Percentiles rank a stretch among this genome's conserved stretches.
phyloP scores from a whole-genome alignment of 2,113 vertebrate species.

The Ia io region DNA sequence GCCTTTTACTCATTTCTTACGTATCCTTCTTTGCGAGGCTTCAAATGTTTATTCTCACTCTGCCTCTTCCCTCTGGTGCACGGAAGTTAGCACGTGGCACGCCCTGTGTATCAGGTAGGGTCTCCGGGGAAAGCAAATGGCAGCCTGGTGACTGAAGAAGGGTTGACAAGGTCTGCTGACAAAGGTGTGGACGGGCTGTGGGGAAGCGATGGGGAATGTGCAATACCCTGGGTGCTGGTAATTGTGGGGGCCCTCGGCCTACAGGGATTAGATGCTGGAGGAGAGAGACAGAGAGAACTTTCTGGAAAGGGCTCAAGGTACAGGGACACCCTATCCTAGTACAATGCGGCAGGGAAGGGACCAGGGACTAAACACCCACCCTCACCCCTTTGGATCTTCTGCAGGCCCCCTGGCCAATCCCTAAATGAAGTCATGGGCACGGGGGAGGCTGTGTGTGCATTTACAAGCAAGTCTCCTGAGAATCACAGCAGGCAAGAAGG shows the following conservation, averaged over 20 bases:
- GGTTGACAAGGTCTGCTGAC: background rate
- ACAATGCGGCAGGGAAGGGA: background rate
- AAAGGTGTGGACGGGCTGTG: background rate
- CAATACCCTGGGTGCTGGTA: background rate
- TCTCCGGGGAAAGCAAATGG: background rate
- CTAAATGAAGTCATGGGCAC: background rate
- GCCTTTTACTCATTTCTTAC: background rate
- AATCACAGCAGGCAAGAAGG: background rate
- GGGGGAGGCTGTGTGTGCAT: background rate
- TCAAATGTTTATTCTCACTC: background rate
- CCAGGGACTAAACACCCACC: background rate
- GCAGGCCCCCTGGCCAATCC: no score
- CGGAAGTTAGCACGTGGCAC: background rate
- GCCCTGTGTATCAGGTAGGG: background rate
- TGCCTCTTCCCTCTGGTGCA: background rate
- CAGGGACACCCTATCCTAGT: background rate
- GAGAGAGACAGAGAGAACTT: background rate
- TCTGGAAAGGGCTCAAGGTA: background rate
- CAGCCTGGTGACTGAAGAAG: background rate
- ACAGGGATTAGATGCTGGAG: background rate
- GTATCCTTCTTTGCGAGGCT: background rate
- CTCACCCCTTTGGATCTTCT: background rate
- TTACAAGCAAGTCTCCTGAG: background rate
- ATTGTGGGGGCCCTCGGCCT: background rate
- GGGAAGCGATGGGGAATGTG: background rate